Percentiles rank a stretch among this genome's conserved stretches.
These are phyloP conservation scores for Varecia variegata DNA, from an alignment of 2,797 vertebrate species.

Conservation along the genomic window DNA sequence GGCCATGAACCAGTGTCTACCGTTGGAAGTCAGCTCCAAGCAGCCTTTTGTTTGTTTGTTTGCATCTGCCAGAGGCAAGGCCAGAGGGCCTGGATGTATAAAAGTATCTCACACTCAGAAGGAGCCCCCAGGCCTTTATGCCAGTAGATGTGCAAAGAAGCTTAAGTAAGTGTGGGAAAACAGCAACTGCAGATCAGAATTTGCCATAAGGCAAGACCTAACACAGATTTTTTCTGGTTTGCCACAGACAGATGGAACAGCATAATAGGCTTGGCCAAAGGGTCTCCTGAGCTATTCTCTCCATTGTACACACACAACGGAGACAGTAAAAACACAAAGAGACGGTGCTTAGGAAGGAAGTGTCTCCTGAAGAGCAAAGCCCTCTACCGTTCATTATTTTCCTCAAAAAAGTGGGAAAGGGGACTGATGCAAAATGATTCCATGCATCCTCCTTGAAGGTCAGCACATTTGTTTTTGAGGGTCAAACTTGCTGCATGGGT, in stretches of 20 bases:
- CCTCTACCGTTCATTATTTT: constrained; percentile 71
- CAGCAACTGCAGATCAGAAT: constrained; percentile 85
- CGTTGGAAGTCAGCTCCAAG: constrained; percentile 73
- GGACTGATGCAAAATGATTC: constrained; percentile 31
- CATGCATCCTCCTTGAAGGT: neutral
- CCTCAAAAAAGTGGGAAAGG: constrained; percentile 60
- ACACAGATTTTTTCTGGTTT: constrained; percentile 84
- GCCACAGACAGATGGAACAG: constrained; percentile 86
- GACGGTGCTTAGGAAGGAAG: constrained; percentile 78
- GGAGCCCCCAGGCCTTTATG: constrained; percentile 81
- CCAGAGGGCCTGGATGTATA: constrained; percentile 76
- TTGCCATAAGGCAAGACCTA: constrained; percentile 88
- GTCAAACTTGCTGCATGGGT: neutral
- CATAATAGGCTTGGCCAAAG: constrained; percentile 83
- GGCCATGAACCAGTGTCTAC: constrained; percentile 75
- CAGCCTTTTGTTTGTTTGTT: constrained; percentile 80
- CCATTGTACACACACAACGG: constrained; percentile 73
- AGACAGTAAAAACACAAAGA: constrained; percentile 80
- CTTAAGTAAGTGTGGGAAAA: constrained; percentile 88
- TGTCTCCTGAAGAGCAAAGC: constrained; percentile 71
- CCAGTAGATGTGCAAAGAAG: constrained; percentile 82
- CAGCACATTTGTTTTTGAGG: constrained; percentile 50
- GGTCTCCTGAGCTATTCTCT: constrained; percentile 81
- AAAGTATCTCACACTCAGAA: constrained; percentile 76
- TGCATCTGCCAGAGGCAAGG: constrained; percentile 82